phyloP scores from a whole-genome alignment of 2,113 vertebrate genomes.

The Sprattus sprattus region DNA sequence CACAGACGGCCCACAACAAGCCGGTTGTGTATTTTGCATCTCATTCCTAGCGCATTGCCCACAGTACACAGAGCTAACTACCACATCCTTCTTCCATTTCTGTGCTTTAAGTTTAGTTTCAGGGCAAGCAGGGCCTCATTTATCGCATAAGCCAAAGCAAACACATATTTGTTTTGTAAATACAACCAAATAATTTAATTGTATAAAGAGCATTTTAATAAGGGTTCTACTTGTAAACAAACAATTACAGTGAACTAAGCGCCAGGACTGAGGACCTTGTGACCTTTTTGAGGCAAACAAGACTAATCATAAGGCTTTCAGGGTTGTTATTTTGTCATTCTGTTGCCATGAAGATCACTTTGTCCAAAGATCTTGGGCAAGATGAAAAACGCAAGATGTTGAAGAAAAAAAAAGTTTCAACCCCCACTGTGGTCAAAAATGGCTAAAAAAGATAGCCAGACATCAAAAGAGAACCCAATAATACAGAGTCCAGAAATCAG shows the following conservation, averaged over 20 bases:
- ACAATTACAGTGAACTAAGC: constrained; percentile 21
- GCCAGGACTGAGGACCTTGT: neutral
- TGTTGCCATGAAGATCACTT: constrained; percentile 41
- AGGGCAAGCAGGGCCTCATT: constrained; percentile 22
- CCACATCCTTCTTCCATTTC: neutral
- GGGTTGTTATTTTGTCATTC: constrained; percentile 31
- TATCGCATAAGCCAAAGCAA: constrained; percentile 23
- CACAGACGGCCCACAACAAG: constrained; percentile 37
- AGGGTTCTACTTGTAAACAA: constrained; percentile 34
- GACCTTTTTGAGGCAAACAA: constrained; percentile 33
- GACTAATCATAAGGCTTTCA: constrained; percentile 19
- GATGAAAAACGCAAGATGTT: constrained; percentile 41
- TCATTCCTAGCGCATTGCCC: constrained; percentile 19
- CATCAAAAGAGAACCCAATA: constrained; percentile 67
- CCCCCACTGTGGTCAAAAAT: constrained; percentile 56
- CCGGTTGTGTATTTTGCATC: constrained; percentile 40
- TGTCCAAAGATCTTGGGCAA: constrained; percentile 41
- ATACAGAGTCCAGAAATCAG: constrained; percentile 66
- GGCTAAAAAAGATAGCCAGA: constrained; percentile 57
- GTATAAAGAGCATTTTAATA: constrained; percentile 38
- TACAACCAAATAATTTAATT: constrained; percentile 35
- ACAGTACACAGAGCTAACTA: constrained; percentile 14
- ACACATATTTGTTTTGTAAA: constrained; percentile 31
- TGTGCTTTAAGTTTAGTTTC: constrained; percentile 31
- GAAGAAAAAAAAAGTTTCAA: constrained; percentile 51